Base-by-base conservation (phyloP, 2,797 vertebrate genomes). In the Distichodus sexfasciatus region DNA sequence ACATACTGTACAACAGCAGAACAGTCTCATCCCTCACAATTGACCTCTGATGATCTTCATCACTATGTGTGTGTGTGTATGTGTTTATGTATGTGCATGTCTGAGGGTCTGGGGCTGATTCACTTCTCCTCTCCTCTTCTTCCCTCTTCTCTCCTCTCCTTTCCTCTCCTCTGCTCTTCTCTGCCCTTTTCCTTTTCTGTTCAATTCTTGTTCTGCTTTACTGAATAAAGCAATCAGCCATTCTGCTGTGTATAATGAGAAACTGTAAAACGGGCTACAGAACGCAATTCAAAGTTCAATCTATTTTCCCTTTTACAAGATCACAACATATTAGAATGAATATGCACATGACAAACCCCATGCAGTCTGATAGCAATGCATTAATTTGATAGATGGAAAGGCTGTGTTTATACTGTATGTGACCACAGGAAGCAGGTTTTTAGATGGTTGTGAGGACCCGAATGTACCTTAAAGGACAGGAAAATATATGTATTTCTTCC, bases 41-140 rank as follows among this genome's bases (percentile, higher is more conserved):
- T 71, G 69, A 71, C 61, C 61, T 58, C 50, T 61, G 26, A 12
- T 64, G 60, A 64, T 64, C 43, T 57, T 71, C 31, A 64, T 64
- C 41, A 67, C 28, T 26, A 67, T 24, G 38, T 66, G 28, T 23
- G 53, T 4, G 4, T 35, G 23, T 17, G 65, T 47, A 33, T 44
- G 64, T 41, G 38, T 6, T 11, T 41, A 2, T 41, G 11, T 14
- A 2, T 53, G 50, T 10, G 41, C 15, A 19, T 53, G 47, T 43
- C 23, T 70, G 26, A 8, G 23, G 15, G 28, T 54, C 17, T 24
- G 10, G 43, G 17, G 5, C 6, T 41, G 36, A 29, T 15, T 28
- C 11, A 26, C n/a, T 19, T 47, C 29, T 24, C 6, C 33, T 38
- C 26, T 15, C 14, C 33, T 38, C 15, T 19, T 40, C 26, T 31